Base-by-base conservation (phyloP, 2,797 vertebrate genomes). In the Poecilia wingei region DNA sequence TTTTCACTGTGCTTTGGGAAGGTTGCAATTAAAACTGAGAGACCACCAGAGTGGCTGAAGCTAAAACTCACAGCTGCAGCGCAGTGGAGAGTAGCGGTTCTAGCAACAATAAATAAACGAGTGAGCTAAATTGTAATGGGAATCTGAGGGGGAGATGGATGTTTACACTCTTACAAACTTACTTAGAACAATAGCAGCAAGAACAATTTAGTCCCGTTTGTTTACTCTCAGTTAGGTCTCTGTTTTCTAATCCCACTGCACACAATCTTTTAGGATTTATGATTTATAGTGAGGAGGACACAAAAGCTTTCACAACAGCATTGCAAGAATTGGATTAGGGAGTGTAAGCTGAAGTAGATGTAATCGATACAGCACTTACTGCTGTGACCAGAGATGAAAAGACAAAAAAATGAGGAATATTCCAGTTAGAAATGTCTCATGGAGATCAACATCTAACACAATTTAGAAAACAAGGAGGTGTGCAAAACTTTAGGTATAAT, bases 21-120 rank as follows among this genome's bases (percentile, higher is more conserved):
- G 22, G n/a, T 1, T 75, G 82, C 86, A 94, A 94, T 94, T 93
- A 92, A 43, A 79, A 55, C 51, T 75, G 76, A 87, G 81, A 89
- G 90, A 93, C 92, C 92, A 92, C 91, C 91, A 68, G 77, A 79
- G 83, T 39, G 39, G 82, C 74, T 85, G 85, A 73, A 74, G 81
- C 20, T 71, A 79, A 77, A 81, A 81, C 49, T 74, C 77, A 85
- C 84, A 81, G 87, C 83, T 86, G 82, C 80, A 79, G 79, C 46
- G 72, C 14, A 76, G 78, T 74, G 78, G 72, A 80, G 74, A 46
- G 57, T 4, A 39, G 20, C 53, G 33, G 69, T 2, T 75, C 41
- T 28, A 74, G 55, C 68, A 49, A 85, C 73, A 80, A 68, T 59
- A 76, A 85, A 71, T 72, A 80, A 28, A 39, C 49, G 81, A 79